phyloP scores from a whole-genome alignment of 2,797 vertebrate species.

The Podargus strigoides region DNA sequence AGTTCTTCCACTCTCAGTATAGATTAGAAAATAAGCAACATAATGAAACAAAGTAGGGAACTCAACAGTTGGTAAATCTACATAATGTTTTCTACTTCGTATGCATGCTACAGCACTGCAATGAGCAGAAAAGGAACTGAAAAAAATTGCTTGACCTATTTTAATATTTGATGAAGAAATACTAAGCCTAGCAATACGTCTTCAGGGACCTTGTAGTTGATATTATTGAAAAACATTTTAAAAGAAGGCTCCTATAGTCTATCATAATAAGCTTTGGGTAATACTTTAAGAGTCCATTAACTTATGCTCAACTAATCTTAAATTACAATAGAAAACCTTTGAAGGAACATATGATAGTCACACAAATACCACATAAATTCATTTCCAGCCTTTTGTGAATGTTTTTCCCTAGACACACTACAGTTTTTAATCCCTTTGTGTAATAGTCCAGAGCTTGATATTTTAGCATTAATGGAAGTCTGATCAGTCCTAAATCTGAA shows the following conservation, averaged over 20 bases:
- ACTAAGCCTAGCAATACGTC: slow-evolving; percentile 20
- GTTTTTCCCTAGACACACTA: neutral
- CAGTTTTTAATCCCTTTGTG: slow-evolving; percentile 7
- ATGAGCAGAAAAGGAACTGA: slow-evolving; percentile 1
- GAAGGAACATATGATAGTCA: slow-evolving; percentile 41
- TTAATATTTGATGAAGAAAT: slow-evolving; percentile 64
- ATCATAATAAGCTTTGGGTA: slow-evolving; percentile 58
- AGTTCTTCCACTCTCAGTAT: neutral
- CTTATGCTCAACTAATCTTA: slow-evolving; percentile 58
- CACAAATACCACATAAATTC: slow-evolving; percentile 36
- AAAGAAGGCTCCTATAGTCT: slow-evolving; percentile 29
- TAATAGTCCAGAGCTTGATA: neutral
- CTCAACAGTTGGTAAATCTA: slow-evolving; percentile 35
- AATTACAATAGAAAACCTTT: slow-evolving; percentile 61
- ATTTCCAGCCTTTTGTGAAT: slow-evolving; percentile 36
- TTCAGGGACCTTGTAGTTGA: slow-evolving; percentile 13
- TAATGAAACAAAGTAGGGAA: slow-evolving; percentile 5
- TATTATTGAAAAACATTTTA: slow-evolving; percentile 45
- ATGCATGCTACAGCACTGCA: neutral
- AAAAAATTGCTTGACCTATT: slow-evolving; percentile 48
- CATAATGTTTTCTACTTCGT: neutral
- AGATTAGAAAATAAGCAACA: slow-evolving; percentile 6
- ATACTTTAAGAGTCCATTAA: slow-evolving; percentile 64
- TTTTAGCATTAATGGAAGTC: neutral
- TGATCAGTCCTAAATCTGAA: neutral